These are phyloP conservation scores for Phasianus colchicus DNA, from an alignment of 2,113 vertebrate genomes.

Conservation along the genomic window DNA sequence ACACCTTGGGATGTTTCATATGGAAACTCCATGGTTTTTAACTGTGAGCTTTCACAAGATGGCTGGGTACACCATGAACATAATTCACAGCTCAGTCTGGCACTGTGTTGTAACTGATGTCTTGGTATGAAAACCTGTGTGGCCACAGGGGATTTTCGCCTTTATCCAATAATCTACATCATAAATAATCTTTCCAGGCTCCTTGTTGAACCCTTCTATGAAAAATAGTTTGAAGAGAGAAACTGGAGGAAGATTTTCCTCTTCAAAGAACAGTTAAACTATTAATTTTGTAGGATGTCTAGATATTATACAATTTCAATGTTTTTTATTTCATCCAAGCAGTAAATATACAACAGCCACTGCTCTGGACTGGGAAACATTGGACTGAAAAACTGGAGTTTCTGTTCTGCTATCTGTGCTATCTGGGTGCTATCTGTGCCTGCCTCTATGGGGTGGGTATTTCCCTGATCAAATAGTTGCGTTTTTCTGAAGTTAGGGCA, in stretches of 20 bases:
- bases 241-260: not conserved
- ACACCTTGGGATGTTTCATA: not conserved
- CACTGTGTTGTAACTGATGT: not conserved
- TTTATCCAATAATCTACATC: not conserved
- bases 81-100: too few relatives aligned
- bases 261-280: not conserved
- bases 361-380: not conserved
- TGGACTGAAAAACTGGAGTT: not conserved
- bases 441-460: not conserved
- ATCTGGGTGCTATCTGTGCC: not conserved
- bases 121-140: not conserved
- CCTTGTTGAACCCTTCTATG: not conserved
- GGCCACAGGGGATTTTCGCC: not conserved
- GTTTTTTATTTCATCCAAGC: not conserved
- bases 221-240: not conserved
- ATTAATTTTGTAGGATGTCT: not conserved
- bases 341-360: not conserved
- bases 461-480: not conserved
- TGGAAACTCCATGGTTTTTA: not conserved
- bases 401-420: not conserved
- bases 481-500: slow-evolving; percentile 30
- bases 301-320: not conserved
- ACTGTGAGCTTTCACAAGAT: not conserved
- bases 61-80: not conserved
- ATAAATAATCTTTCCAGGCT: not conserved